Evolutionary conservation across 2,113 vertebrate species (phyloP).

Genomic region (Saguinus imperator): DNA sequence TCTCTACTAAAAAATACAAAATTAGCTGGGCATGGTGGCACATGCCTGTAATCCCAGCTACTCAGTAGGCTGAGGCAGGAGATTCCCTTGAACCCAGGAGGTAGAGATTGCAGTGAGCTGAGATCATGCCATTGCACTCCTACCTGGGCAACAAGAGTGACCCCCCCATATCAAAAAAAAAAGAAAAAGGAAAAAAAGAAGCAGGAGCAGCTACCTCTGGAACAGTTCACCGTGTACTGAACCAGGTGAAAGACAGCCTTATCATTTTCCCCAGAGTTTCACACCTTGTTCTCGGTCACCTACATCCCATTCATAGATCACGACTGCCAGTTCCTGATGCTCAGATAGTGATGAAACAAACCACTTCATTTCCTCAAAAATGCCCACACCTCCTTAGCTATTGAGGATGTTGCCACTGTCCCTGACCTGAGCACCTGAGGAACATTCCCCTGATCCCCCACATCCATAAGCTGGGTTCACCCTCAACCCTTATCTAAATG

Average conservation of each 20-base stretch:
- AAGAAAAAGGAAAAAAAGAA: no score
- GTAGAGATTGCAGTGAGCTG: no score
- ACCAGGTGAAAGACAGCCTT: neutral
- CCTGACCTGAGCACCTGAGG: neutral
- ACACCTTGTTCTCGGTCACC: neutral
- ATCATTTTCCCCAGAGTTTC: neutral
- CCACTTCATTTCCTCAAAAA: slow-evolving; percentile 11
- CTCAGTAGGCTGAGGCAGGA: no score
- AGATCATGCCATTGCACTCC: no score
- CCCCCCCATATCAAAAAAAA: no score
- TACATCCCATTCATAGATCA: neutral
- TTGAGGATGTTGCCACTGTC: neutral
- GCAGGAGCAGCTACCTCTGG: neutral
- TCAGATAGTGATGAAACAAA: slow-evolving; percentile 31
- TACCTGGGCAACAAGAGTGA: no score
- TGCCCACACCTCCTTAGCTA: neutral
- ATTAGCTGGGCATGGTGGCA: no score
- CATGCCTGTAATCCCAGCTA: no score
- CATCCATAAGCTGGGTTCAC: neutral
- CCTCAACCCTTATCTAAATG: slow-evolving; percentile 2
- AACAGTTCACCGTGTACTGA: neutral
- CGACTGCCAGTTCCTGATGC: neutral
- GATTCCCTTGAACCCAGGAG: fast-evolving
- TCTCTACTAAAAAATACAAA: no score
- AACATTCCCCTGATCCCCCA: neutral